These are phyloP conservation scores for Xestia ashworthii DNA, from an alignment of 2,888 invertebrate species.

Conservation along the genomic window DNA sequence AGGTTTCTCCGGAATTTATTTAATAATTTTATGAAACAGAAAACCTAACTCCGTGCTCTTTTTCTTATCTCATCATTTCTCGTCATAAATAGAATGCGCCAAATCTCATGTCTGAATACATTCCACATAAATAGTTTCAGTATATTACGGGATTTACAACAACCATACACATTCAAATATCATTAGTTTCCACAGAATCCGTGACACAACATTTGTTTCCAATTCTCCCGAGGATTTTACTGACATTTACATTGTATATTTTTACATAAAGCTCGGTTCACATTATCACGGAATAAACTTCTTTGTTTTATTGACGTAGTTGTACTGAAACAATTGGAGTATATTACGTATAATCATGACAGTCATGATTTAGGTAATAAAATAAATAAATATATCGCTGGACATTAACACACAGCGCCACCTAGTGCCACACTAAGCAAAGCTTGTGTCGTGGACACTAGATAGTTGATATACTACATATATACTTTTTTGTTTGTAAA, in stretches of 20 bases:
- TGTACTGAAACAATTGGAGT: neutral
- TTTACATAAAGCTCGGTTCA: constrained; percentile 48
- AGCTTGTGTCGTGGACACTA: too few species aligned
- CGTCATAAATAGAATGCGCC: constrained; percentile 18
- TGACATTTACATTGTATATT: constrained; percentile 66
- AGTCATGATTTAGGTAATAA: too few species aligned
- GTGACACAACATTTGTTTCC: constrained; percentile 77
- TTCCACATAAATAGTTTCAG: constrained; percentile 43
- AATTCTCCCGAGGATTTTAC: constrained; percentile 69
- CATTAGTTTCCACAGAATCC: constrained; percentile 64
- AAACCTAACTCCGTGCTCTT: neutral
- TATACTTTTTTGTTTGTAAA: too few species aligned
- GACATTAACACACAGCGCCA: too few species aligned
- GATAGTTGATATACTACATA: too few species aligned
- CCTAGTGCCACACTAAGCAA: too few species aligned
- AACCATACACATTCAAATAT: constrained; percentile 68
- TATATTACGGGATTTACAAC: constrained; percentile 54
- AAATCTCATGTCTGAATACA: constrained; percentile 35
- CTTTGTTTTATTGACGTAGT: neutral
- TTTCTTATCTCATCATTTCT: neutral
- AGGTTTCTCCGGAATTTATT: neutral
- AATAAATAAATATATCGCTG: too few species aligned
- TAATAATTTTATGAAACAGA: neutral
- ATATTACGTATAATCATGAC: too few species aligned
- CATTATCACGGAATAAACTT: neutral